phyloP scores from a whole-genome alignment of 2,797 vertebrate genomes.

The Champsocephalus gunnari region DNA sequence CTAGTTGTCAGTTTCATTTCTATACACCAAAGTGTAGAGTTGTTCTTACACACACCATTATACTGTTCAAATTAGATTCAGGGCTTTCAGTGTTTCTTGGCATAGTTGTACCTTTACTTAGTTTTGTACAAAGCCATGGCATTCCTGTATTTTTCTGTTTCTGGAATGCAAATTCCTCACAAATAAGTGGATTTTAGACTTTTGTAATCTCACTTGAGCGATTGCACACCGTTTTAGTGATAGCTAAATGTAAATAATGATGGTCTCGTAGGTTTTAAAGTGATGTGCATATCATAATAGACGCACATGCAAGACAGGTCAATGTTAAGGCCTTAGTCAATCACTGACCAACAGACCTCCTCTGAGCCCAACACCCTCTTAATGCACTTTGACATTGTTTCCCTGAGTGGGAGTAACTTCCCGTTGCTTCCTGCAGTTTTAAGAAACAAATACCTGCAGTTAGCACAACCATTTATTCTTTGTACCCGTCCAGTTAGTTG shows the following conservation, averaged over 20 bases:
- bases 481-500: slow-evolving; percentile 23
- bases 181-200: neutral
- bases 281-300: neutral
- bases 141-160: neutral
- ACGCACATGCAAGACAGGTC: slow-evolving; percentile 49
- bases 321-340: slow-evolving; percentile 64
- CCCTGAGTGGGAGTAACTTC: slow-evolving; percentile 41
- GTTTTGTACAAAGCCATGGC: neutral
- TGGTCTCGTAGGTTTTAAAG: neutral
- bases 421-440: slow-evolving; percentile 32
- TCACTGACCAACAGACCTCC: slow-evolving; percentile 67
- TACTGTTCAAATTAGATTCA: neutral
- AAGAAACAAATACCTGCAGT: slow-evolving; percentile 20
- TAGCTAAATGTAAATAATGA: slow-evolving; percentile 10
- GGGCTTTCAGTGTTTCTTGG: neutral
- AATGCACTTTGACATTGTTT: slow-evolving; percentile 65
- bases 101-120: neutral
- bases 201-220: neutral
- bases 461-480: slow-evolving; percentile 28
- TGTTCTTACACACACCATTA: neutral
- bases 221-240: neutral
- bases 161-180: neutral
- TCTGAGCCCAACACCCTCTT: slow-evolving; percentile 62
- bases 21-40: neutral
- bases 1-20: neutral